Base-by-base conservation (phyloP, 1,140 invertebrate genomes). In the Drepana arcuata region DNA sequence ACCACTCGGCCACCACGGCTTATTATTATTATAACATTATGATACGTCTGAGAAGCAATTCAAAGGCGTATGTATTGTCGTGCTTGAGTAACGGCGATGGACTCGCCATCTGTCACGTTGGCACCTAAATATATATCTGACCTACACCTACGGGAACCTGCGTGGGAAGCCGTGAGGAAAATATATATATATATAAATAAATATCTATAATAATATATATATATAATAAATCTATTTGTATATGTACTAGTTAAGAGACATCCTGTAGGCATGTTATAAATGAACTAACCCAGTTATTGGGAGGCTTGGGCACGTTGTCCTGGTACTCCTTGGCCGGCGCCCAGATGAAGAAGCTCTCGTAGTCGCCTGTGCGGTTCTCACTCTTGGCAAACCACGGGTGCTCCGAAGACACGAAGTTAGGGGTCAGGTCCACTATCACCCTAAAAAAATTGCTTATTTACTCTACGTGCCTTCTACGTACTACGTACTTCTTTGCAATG, bases 271-370 rank as follows among this genome's bases (percentile, higher is more conserved):
- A 21, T 9, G 18, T 4, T 21, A 16, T 14, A 16, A 11, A 33
- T 21, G 18, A 11, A 36, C 40, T 79, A 71, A 92, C 89, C 93
- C 92, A 94, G 62, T 92, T 91, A 55, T 91, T 94, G n/a, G 90
- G 92, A 16, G 79, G 83, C 18, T 39, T 46, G 0, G 49, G 64
- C 3, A 64, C 77, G 2, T 66, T 58, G 14, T 47, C 39, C 4
- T 64, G 61, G 26, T 34, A 58, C 9, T 58, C 60, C 1, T 27
- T 34, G 16, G 42, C 40, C 9, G 48, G 26, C 1, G 55, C 77
- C 92, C 92, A 93, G 18, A 92, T 80, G 62, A 93, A 94, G 61
- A 88, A 93, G 53, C 90, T 83, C 2, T 66, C 75, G 44, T 87
- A 92, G 0, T 72, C 70, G 1, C 73, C 65, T 9, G 86, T 68